Evolutionary conservation across 1,140 invertebrate genomes (phyloP), one percentile per base, ranked within the genome.

Genomic region (Himalopsyche phryganea): DNA sequence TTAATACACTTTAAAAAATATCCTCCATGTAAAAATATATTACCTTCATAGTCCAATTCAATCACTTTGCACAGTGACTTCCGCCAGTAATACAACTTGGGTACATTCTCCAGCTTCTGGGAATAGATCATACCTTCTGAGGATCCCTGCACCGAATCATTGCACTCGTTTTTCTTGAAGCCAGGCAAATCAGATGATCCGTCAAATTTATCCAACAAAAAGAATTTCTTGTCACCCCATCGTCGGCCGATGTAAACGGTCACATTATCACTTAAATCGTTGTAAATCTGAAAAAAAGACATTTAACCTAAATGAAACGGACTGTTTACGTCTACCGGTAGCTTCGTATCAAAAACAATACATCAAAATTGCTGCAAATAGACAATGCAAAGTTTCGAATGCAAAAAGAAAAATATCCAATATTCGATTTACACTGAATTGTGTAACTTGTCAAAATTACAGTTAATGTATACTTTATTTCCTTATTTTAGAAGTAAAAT

Each of bases 51-150:
- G 52, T 78, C 68, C 0, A 85, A 67, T 15, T 76, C 69, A 52
- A 79, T 72, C 0, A 77, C 60, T 66, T 79, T 76, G 63, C 83
- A 84, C 1, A 84, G 68, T 4, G 80, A 79, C 66, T 82, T 84
- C 28, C 83, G 70, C 69, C 82, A 78, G 61, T 81, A 84, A 2
- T 68, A 60, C 1, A 84, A 58, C 0, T 73, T 74, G 19, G 77
- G 72, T 13, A 75, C 66, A 58, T 77, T 81, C 0, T 67, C 73
- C 0, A 83, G 53, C 35, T 70, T 70, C 58, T 83, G 82, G n/a
- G 76, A 74, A 65, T 84, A 85, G 54, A 78, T 70, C 1, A 83
- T 74, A 2, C 82, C 83, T 63, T 84, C 82, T 0, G 81, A 79
- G 0, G 82, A 74, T 4, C 79, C 78, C n/a, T 68, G 64, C 0